A percentile compares a stretch with the other conserved stretches of the same genome.
Conservation (phyloP, 2,797 vertebrate species). For the Poecilia velifera region DNA sequence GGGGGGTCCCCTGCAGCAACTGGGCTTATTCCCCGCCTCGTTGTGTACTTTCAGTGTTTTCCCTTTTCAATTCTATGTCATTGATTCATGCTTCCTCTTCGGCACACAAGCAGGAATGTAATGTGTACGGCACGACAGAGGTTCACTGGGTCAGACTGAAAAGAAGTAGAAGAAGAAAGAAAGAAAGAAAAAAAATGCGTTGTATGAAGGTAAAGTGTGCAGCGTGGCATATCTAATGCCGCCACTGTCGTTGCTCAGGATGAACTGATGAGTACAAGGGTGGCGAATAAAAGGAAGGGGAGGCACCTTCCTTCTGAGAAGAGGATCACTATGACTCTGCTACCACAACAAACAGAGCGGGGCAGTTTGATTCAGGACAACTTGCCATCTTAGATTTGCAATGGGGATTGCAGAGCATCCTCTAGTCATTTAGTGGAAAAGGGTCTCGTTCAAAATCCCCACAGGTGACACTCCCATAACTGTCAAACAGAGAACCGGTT, state of each 20-base stretch:
- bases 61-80: constrained; percentile 34
- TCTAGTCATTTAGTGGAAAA: constrained; percentile 67
- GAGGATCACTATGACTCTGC: constrained; percentile 41
- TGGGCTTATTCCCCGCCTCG: constrained; percentile 70
- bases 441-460: constrained; percentile 67
- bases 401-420: constrained; percentile 29
- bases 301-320: constrained; percentile 68
- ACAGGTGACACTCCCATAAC: constrained; percentile 59
- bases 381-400: constrained; percentile 14
- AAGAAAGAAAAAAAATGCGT: neutral
- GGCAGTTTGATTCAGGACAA: constrained; percentile 19
- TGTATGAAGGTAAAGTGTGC: constrained; percentile 4
- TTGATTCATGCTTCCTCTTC: constrained; percentile 29
- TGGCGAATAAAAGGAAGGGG: constrained; percentile 46
- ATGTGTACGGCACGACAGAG: neutral
- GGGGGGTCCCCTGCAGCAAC: constrained; percentile 56
- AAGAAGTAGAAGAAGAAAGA: neutral
- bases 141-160: constrained; percentile 6
- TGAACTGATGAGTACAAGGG: neutral
- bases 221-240: neutral
- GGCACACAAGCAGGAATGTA: constrained; percentile 31
- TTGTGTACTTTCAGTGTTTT: constrained; percentile 60
- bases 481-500: constrained; percentile 53
- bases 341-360: constrained; percentile 43
- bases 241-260: neutral